These are phyloP conservation scores for Cinclus mexicanus DNA, from an alignment of 2,113 vertebrate genomes.

Conservation along the genomic window DNA sequence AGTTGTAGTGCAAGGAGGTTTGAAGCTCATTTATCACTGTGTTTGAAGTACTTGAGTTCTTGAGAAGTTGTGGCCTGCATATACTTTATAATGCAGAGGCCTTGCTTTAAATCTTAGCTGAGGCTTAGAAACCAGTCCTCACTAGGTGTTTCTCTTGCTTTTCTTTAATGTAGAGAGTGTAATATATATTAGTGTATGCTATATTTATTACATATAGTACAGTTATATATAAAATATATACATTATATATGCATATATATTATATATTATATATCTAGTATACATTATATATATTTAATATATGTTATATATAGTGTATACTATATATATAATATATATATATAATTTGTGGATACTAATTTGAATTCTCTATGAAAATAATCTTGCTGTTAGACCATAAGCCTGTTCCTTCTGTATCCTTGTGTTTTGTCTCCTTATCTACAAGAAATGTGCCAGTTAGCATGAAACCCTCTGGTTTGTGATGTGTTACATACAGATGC, in stretches of 20 bases:
- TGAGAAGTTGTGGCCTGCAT: neutral
- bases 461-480: neutral
- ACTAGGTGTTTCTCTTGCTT: neutral
- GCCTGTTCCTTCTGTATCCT: neutral
- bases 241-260: too few relatives aligned
- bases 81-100: neutral
- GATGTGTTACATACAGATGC: neutral
- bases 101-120: neutral
- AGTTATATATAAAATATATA: too few relatives aligned
- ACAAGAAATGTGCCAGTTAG: neutral
- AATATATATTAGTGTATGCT: too few relatives aligned
- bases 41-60: neutral
- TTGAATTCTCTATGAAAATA: neutral
- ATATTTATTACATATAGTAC: too few relatives aligned
- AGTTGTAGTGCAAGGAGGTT: neutral
- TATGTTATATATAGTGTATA: too few relatives aligned
- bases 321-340: too few relatives aligned
- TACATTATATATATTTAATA: too few relatives aligned
- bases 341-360: neutral
- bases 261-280: too few relatives aligned
- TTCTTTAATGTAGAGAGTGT: neutral
- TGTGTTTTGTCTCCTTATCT: neutral
- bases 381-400: neutral
- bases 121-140: neutral
- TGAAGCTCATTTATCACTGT: neutral